These are phyloP conservation scores for Standfussiana lucernea DNA, from an alignment of 2,888 invertebrate species.

Conservation along the genomic window DNA sequence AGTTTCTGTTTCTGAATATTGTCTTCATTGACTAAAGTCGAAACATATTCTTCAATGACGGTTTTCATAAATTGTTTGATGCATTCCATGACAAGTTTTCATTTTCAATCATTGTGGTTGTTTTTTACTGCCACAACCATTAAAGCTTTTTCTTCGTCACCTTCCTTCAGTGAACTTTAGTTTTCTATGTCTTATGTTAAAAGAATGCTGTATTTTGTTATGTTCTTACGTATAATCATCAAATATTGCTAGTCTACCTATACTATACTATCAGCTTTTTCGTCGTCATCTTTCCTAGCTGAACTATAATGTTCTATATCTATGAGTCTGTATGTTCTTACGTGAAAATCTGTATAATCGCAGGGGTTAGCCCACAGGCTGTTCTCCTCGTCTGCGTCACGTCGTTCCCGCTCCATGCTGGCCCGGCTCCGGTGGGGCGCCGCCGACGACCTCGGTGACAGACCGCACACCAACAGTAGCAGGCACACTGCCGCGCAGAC, in stretches of 20 bases:
- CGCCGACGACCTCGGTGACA: slow-evolving; percentile 84
- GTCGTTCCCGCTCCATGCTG: slow-evolving; percentile 80
- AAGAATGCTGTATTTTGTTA: background rate
- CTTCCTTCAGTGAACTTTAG: background rate
- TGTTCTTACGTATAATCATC: background rate
- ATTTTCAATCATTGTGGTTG: background rate
- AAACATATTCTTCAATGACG: background rate
- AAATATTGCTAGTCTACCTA: background rate
- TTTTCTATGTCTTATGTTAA: background rate
- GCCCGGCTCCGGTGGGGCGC: slow-evolving; percentile 81
- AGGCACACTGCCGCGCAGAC: slow-evolving; percentile 87
- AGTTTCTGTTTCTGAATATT: background rate
- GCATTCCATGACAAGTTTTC: background rate
- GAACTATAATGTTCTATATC: too few relatives aligned
- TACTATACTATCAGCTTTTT: background rate
- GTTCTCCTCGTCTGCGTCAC: slow-evolving; percentile 77
- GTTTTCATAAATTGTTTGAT: background rate
- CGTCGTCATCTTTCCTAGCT: background rate
- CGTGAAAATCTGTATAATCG: slow-evolving; percentile 78
- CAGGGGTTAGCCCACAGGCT: slow-evolving; percentile 86
- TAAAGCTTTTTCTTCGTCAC: background rate
- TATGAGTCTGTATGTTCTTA: slow-evolving; percentile 57
- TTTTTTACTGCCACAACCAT: background rate
- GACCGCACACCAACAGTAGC: slow-evolving; percentile 83
- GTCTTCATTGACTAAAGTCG: background rate